These are phyloP conservation scores for Zaprionus nigranus DNA, from an alignment of 1,140 invertebrate genomes.

Conservation along the genomic window DNA sequence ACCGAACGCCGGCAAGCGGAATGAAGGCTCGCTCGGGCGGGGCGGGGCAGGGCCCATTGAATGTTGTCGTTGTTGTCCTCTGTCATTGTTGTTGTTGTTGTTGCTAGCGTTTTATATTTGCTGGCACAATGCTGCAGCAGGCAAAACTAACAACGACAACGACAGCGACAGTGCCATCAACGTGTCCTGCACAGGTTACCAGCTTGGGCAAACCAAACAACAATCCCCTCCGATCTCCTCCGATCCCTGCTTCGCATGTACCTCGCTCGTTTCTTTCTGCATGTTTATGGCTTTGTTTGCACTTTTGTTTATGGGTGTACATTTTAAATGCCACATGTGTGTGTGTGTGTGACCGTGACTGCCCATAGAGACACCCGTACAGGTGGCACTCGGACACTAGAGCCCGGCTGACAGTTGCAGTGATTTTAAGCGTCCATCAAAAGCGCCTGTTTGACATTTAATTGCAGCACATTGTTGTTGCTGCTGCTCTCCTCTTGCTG, in stretches of 20 bases:
- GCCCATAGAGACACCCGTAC: constrained; percentile 11
- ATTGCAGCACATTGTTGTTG: constrained; percentile 75
- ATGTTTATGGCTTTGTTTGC: constrained; percentile 83
- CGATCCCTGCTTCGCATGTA: neutral
- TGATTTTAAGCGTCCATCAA: constrained; percentile 83
- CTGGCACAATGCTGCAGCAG: constrained; percentile 47
- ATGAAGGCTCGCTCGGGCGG: constrained; percentile 43
- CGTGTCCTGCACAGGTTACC: constrained; percentile 33
- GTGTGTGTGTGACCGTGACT: constrained; percentile 55
- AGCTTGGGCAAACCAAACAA: constrained; percentile 17
- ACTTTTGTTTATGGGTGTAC: constrained; percentile 83
- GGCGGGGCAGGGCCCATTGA: constrained; percentile 25
- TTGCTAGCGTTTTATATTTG: constrained; percentile 50
- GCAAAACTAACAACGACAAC: constrained; percentile 55
- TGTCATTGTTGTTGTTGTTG: constrained; percentile 16
- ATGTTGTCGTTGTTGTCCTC: constrained; percentile 17
- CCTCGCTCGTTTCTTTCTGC: constrained; percentile 42
- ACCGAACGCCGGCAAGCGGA: constrained; percentile 68
- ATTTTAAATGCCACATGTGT: constrained; percentile 76
- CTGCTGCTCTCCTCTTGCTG: neutral
- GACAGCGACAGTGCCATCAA: constrained; percentile 18
- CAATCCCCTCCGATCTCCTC: neutral
- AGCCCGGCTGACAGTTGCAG: constrained; percentile 69
- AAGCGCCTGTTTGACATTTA: constrained; percentile 78
- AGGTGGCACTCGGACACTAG: constrained; percentile 31